Base-by-base conservation (phyloP, 1,140 invertebrate species). In the Macrosteles quadrilineatus region DNA sequence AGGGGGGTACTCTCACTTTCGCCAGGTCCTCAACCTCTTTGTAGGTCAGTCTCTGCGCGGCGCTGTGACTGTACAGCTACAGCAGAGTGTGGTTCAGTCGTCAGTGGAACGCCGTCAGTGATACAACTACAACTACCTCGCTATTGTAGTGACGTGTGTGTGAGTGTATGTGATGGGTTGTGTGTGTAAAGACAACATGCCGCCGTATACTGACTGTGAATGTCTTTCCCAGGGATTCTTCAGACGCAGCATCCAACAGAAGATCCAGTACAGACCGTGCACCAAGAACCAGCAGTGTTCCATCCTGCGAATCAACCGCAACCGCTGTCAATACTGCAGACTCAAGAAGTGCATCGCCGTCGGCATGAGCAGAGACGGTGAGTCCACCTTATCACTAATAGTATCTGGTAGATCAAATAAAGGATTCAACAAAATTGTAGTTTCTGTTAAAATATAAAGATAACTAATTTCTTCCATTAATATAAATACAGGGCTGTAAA, bases 301-400 rank as follows among this genome's bases (percentile, higher is more conserved):
- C 82, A 98, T 98, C 76, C 86, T 98, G 67, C 87, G 95, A 75
- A 97, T 97, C 83, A 98, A 98, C 86, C 88, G 97, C 79, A 98
- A 98, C 83, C 89, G 96, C 75, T 98, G 97, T 83, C 96, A 98
- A 81, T 97, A 96, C 81, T 98, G 96, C 85, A 87, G 97, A 73
- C 88, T 98, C 75, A 98, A 98, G 84, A 98, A 98, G 87, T 98
- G 97, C 85, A 96, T 98, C 80, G 92, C 94, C 66, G 96, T 98
- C 73, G 97, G 97, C 81, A 98, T 98, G 97, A 97, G 95, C 82
- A 87, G 95, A 85, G 96, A 98, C 87, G 96, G 96, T 98, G 78
- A 89, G 90, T 85, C 62, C 67, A 32, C 14, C 14, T 57, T 27
- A 36, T 36, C 14, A 14, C 14, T n/a, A n/a, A n/a, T n/a, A n/a